Evolutionary conservation across 2,888 invertebrate species (phyloP), one percentile per base, ranked within the genome.

Genomic region (Lucinisca nassula): DNA sequence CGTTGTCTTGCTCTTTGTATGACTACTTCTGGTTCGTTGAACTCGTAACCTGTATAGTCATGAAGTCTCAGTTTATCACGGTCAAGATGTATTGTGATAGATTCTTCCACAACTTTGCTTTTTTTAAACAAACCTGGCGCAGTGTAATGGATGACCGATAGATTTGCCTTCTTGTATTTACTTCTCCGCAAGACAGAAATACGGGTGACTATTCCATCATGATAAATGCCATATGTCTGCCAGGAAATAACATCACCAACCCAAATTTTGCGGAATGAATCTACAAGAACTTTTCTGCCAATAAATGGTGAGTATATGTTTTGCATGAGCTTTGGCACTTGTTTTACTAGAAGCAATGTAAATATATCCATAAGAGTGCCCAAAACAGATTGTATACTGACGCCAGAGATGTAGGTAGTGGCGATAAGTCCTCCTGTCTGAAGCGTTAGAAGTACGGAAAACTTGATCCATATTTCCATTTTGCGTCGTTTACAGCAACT

Each of bases 1-100:
- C 86, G 72, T 32, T 86, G 40, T n/a, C 86, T 30, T 6, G 86
- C 86, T 38, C 86, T 45, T 40, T 35, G 17, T 17, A 82, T 40
- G 1, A 85, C 85, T 8, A 74, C 38, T 32, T 81, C 85, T 17
- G 81, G 77, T n/a, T 30, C 4, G 49, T 85, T 45, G 3, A 49
- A 49, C 1, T 72, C 81, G 30, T 58, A 74, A 0, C 27, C 17
- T 6, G 32, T 32, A 32, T 78, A 77, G n/a, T 79, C 79, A 70
- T 79, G 79, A 21, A 24, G 24, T 17, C 72, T 49, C 10, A 82
- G 37, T 30, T 37, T 21, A 14, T 24, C 40, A 40, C 49, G 40
- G 14, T 24, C 30, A 27, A 84, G 51, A 38, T 83, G 55, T 6
- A 81, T 40, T 8, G 32, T 8, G 10, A 35, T 21, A 12, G 74